Base-by-base conservation (phyloP, 2,113 vertebrate species). In the Colinus virginianus region DNA sequence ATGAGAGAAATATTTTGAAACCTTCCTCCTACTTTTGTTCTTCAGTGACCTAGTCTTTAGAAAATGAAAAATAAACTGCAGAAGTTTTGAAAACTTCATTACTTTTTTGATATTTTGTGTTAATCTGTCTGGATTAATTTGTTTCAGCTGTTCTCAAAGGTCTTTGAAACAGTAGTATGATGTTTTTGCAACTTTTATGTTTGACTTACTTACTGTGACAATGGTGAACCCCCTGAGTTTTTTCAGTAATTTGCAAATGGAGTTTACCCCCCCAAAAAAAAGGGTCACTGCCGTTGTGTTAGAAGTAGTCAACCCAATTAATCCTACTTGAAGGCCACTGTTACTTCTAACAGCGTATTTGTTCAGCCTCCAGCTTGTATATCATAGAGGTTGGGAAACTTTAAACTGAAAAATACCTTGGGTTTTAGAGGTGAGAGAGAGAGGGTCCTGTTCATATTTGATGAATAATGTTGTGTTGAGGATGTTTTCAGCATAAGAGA, bases 251-350 rank as follows among this genome's bases (percentile, higher is more conserved):
- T 63, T 36, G 7, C 15, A 88, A 48, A 63, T 9, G 34, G 30
- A 34, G 3, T 18, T 30, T 26, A 4, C 25, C 25, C 49, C 51
- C 51, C 2, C 23, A 11, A 49, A 59, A 42, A 64, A 2, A 32
- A 6, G 3, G 4, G 5, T 69, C 38, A 66, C 23, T 56, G 55
- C 30, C 8, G 49, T 6, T 80, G 2, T 0, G 0, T 49, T 58
- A 17, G 16, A 61, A 4, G 6, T 48, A 48, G 10, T 82, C 76
- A 53, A 14, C 69, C 12, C 2, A 55, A 10, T n/a, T 51, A 72
- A 36, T 56, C 17, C 9, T 55, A 10, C 32, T 48, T 49, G 34
- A 59, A 10, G 26, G 7, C 15, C 13, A 2, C 36, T 77, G 23
- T 13, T 8, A 36, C 7, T 20, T 67, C 4, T 42, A 71, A 14